Percentiles rank a stretch among this genome's conserved stretches.
Conservation (phyloP, 1,140 invertebrate genomes). For the Bombus confusus region DNA sequence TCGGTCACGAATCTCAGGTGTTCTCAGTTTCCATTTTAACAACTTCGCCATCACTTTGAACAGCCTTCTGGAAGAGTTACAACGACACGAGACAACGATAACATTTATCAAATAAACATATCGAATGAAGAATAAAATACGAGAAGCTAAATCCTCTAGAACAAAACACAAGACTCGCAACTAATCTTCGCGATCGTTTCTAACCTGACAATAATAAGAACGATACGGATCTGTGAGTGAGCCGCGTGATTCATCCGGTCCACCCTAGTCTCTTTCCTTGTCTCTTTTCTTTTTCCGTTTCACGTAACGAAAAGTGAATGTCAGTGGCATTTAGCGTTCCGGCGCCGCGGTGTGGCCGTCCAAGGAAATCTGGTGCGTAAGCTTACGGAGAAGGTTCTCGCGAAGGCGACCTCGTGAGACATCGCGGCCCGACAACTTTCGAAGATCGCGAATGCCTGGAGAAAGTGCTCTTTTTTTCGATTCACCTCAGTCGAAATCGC, state of each 20-base stretch:
- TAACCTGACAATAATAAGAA: too few relatives aligned
- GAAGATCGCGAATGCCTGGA: conserved; percentile 20
- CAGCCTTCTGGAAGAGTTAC: not conserved
- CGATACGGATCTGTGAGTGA: not conserved
- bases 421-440: conserved; percentile 22
- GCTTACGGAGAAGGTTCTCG: conserved; percentile 9
- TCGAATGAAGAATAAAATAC: too few relatives aligned
- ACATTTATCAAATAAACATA: too few relatives aligned
- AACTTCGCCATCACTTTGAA: not conserved
- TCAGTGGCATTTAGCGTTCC: conserved; percentile 15
- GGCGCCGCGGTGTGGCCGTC: not conserved
- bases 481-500: conserved; percentile 3
- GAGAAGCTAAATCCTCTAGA: too few relatives aligned
- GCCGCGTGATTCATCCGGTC: not conserved
- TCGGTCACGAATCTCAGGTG: conserved; percentile 29
- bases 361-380: conserved; percentile 25
- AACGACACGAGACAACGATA: too few relatives aligned
- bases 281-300: not conserved
- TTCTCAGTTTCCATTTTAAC: conserved; percentile 3
- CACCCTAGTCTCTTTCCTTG: not conserved
- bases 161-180: too few relatives aligned
- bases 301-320: conserved; percentile 5
- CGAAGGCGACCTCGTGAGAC: conserved; percentile 33
- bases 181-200: too few relatives aligned
- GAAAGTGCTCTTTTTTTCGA: conserved; percentile 47